Evolutionary conservation across 1,140 invertebrate genomes (phyloP).

Genomic region (Nephotettix cincticeps): DNA sequence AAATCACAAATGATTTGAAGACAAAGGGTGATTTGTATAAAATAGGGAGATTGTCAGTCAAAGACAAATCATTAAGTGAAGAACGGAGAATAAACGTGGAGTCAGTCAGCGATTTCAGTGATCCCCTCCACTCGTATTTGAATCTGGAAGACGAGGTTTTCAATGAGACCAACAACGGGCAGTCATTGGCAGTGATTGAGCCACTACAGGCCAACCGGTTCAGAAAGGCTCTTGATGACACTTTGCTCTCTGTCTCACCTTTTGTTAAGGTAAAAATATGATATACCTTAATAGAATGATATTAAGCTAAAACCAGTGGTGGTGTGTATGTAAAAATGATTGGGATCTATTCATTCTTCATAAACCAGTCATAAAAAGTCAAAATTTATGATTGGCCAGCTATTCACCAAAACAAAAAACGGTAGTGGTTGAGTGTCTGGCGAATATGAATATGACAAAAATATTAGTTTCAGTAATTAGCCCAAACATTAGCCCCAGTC

Average conservation of each 20-base stretch:
- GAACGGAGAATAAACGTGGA: constrained; percentile 42
- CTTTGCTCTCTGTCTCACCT: constrained; percentile 81
- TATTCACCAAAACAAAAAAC: too few species aligned
- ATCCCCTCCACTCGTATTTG: constrained; percentile 70
- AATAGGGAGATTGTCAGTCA: constrained; percentile 46
- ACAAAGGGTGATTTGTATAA: not conserved
- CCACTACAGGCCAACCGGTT: constrained; percentile 66
- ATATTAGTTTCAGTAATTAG: too few species aligned
- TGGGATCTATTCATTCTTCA: too few species aligned
- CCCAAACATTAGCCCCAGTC: too few species aligned
- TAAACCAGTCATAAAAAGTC: too few species aligned
- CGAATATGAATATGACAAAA: too few species aligned
- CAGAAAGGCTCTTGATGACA: constrained; percentile 69
- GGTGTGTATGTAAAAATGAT: too few species aligned
- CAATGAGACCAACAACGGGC: constrained; percentile 42
- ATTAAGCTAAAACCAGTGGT: too few species aligned
- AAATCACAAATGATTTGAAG: too few species aligned
- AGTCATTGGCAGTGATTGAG: constrained; percentile 54
- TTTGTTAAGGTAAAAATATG: constrained; percentile 61
- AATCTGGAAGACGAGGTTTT: constrained; percentile 58
- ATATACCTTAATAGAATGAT: too few species aligned
- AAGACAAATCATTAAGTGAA: constrained; percentile 28
- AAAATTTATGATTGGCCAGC: too few species aligned
- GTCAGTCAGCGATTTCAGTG: constrained; percentile 67
- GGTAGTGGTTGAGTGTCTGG: too few species aligned